Conservation (phyloP, 2,888 invertebrate genomes). For the Agriotes lineatus region DNA sequence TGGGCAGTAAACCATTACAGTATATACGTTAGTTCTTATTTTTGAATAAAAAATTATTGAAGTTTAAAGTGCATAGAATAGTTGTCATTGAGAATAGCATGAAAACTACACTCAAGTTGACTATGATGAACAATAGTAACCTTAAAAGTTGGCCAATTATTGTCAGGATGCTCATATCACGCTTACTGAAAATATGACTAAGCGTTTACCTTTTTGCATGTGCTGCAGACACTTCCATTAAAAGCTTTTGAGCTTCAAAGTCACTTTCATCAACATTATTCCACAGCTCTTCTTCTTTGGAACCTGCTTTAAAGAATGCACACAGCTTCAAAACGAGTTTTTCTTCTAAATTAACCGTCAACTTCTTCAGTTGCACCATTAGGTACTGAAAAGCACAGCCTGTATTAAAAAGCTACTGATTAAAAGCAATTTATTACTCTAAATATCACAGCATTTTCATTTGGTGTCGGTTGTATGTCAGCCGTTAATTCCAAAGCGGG, state of each 20-base stretch:
- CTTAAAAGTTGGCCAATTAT: too few relatives aligned
- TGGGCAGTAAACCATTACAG: too few relatives aligned
- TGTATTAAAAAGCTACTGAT: slow-evolving; percentile 22
- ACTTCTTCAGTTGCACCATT: slow-evolving; percentile 83
- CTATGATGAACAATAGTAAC: too few relatives aligned
- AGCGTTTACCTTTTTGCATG: slow-evolving; percentile 79
- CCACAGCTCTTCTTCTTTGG: slow-evolving; percentile 70
- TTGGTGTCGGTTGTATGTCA: slow-evolving; percentile 79
- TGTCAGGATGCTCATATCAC: too few relatives aligned
- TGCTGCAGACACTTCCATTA: slow-evolving; percentile 83
- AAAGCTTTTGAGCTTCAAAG: slow-evolving; percentile 82
- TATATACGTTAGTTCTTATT: too few relatives aligned
- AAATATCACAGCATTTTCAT: slow-evolving; percentile 85
- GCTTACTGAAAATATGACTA: neutral
- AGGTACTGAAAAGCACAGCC: slow-evolving; percentile 71
- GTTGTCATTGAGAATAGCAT: too few relatives aligned
- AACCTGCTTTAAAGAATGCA: slow-evolving; percentile 71
- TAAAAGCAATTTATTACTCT: slow-evolving; percentile 67
- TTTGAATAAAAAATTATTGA: too few relatives aligned
- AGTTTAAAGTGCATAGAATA: too few relatives aligned
- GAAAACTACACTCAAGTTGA: too few relatives aligned
- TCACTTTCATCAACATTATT: slow-evolving; percentile 77
- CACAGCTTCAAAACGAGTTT: slow-evolving; percentile 80
- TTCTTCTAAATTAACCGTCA: slow-evolving; percentile 91
- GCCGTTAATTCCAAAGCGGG: slow-evolving; percentile 86